phyloP scores from a whole-genome alignment of 2,888 invertebrate species.

The Nasonovia ribisnigri region DNA sequence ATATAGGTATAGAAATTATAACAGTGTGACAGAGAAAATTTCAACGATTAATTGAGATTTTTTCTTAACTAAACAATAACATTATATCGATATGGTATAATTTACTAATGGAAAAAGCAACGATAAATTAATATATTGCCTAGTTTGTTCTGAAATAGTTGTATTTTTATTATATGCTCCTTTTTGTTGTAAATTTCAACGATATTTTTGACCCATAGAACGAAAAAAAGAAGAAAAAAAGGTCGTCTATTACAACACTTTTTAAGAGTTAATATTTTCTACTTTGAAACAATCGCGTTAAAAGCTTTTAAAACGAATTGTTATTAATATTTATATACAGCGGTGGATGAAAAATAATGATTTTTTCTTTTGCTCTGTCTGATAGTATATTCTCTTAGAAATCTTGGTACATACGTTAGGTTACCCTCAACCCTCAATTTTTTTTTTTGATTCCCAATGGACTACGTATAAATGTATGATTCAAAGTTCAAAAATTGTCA shows the following conservation, averaged over 20 bases:
- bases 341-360: constrained; percentile 36
- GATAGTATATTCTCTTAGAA: neutral
- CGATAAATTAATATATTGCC: neutral
- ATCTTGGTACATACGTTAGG: neutral
- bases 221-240: neutral
- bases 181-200: neutral
- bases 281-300: constrained; percentile 33
- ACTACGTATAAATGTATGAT: neutral
- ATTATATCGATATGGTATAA: neutral
- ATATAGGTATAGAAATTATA: neutral
- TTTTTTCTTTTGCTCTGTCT: neutral
- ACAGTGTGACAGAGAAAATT: neutral
- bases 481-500: neutral
- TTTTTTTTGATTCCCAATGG: neutral
- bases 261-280: constrained; percentile 37
- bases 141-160: neutral
- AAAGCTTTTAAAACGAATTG: constrained; percentile 54
- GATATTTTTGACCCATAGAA: neutral
- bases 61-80: neutral
- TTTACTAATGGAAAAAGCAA: neutral
- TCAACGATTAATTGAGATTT: neutral
- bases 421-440: neutral
- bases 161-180: neutral
- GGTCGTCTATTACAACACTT: neutral
- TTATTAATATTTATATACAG: constrained; percentile 44